Evolutionary conservation across 1,140 invertebrate genomes (phyloP), one percentile per base, ranked within the genome.

Genomic region (Brachionus calyciflorus): DNA sequence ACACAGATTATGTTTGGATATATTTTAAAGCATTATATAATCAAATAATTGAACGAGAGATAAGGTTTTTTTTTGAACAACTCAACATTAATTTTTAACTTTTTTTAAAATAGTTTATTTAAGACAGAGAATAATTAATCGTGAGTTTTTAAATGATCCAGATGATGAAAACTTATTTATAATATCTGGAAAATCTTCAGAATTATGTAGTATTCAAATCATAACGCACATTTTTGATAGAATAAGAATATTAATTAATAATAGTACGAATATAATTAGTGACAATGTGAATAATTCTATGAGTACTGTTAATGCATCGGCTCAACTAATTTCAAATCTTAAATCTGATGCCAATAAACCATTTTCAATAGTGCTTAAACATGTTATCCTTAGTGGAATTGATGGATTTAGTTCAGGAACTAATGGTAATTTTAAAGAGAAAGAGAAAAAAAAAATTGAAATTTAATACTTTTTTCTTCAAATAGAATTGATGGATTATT

Each of bases 1-100:
- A 93, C 93, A 90, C 92, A 81, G 94, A 98, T 85, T 86, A 91
- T 70, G 83, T 96, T 10, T 97, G 94, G 94, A 91, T 92, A 9
- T 90, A 93, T 82, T 87, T 93, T 78, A 90, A 90, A 80, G 88
- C 89, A 0, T 88, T 92, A 79, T 89, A 96, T 76, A 93, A 96
- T 83, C 88, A 91, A 14, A 87, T 89, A 78, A 92, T 96, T 1
- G 94, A 96, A 80, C 86, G 88, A 77, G 89, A 91, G 83, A 81
- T 91, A 37, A 63, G 51, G 63, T 51, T 46, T 44, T 30, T 24
- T 33, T 21, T 33, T 7, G 10, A 60, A 65, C 5, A 41, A 44
- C 44, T 44, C 12, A 21, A 30, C 12, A 17, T 14, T n/a, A 14
- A 3, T 21, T 69, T 77, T 28, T 14, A 14, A 7, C 0, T 14